Evolutionary conservation across 2,888 invertebrate genomes (phyloP), one percentile per base, ranked within the genome.

Genomic region (Parochlus steinenii): DNA sequence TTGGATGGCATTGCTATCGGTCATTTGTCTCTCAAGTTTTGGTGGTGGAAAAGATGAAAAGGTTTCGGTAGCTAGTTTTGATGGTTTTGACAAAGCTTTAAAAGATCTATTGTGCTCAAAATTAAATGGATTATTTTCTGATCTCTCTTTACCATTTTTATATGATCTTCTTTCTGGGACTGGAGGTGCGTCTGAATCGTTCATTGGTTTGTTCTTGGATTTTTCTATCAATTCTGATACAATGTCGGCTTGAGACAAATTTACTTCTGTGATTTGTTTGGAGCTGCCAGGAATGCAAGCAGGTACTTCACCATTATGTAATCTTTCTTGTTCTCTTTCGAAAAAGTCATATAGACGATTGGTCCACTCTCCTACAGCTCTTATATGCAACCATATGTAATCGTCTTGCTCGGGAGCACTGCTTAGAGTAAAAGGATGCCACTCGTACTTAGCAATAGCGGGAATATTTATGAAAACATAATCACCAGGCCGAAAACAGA

Each of bases 351-450:
- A 80, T 1, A 92, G 62, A 1, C 80, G 68, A 53, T 85, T 86
- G 0, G 90, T 92, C 93, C 93, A 95, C 56, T 90, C 76, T 2
- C 93, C 93, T 4, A 87, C 87, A 0, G 80, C 89, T 42, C 92
- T 71, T 41, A 95, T 81, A 54, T 93, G 93, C 1, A 93, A 65
- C 85, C 89, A 90, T 56, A 93, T 73, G 50, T 83, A 81, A 48
- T 82, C 90, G 64, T 82, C 79, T 53, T 87, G 80, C 55, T 93
- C 92, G 0, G 93, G 93, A 6, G 92, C 89, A 47, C 89, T 89
- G 62, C 90, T 92, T 44, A 93, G 81, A 2, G 93, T 93, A 50
- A 95, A 92, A 0, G 93, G 92, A 67, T 93, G 93, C 92, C 92
- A 93, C 58, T 95, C 93, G 49, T 86, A 86, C 38, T 74, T 73